A percentile compares a stretch with the other conserved stretches of the same genome.
Evolutionary conservation across 2,888 invertebrate genomes (phyloP).

Genomic region (Amphipyra berbera): DNA sequence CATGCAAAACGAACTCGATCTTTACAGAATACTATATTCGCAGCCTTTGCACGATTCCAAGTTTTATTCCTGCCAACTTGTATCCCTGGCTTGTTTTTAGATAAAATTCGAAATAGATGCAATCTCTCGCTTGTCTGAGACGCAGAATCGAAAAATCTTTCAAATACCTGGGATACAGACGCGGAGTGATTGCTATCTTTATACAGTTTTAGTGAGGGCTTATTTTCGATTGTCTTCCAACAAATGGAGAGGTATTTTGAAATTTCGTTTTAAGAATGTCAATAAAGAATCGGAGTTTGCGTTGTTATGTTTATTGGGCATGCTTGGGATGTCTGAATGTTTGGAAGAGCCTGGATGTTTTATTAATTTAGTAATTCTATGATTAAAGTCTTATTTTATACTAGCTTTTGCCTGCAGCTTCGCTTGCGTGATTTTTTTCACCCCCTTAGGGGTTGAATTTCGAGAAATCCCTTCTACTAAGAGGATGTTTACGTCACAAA

Average conservation of each 20-base stretch:
- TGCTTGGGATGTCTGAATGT: constrained; percentile 37
- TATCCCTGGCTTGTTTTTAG: constrained; percentile 72
- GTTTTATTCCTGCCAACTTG: constrained; percentile 72
- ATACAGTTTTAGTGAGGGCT: constrained; percentile 50
- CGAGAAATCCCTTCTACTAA: too few species aligned
- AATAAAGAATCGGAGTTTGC: constrained; percentile 56
- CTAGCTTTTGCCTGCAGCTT: too few species aligned
- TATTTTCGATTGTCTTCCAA: constrained; percentile 54
- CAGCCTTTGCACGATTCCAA: constrained; percentile 62
- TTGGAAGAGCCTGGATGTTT: constrained; percentile 25
- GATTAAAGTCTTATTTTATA: constrained; percentile 37
- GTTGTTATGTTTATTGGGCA: constrained; percentile 57
- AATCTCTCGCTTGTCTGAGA: constrained; percentile 72
- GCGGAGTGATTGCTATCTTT: constrained; percentile 53
- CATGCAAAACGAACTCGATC: constrained; percentile 68
- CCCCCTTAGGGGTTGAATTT: too few species aligned
- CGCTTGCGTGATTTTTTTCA: too few species aligned
- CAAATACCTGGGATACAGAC: constrained; percentile 64
- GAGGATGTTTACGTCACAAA: too few species aligned
- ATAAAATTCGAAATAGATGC: constrained; percentile 78
- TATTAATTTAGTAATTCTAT: constrained; percentile 42
- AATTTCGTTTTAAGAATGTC: constrained; percentile 59
- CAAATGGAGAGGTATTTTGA: constrained; percentile 50
- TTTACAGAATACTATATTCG: constrained; percentile 53
- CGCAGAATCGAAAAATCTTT: constrained; percentile 66